Conservation (phyloP, 2,797 vertebrate genomes). For the Myoxocephalus aenaeus region DNA sequence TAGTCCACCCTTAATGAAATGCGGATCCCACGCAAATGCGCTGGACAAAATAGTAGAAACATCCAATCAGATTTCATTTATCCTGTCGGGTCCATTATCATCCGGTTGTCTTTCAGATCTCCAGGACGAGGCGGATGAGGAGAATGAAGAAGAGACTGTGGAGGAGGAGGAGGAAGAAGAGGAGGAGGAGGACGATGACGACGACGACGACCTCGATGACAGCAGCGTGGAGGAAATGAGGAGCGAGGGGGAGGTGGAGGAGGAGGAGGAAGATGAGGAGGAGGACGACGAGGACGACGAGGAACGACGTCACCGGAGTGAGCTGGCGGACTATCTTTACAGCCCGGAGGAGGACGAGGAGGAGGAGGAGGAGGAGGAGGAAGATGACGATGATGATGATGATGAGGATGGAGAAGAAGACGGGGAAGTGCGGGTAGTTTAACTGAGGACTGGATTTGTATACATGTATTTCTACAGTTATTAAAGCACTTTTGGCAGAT, state of each 20-base stretch:
- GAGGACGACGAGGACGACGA: slow-evolving; percentile 66
- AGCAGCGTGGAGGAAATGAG: slow-evolving; percentile 77
- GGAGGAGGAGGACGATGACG: slow-evolving; percentile 55
- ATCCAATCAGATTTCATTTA: not conserved
- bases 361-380: slow-evolving; percentile 47
- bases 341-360: slow-evolving; percentile 66
- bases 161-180: slow-evolving; percentile 60
- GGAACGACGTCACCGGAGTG: slow-evolving; percentile 40
- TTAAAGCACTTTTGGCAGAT: slow-evolving; percentile 45
- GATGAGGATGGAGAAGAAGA: slow-evolving; percentile 26
- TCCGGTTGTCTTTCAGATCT: slow-evolving; percentile 62
- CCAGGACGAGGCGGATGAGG: slow-evolving; percentile 64
- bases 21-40: not conserved
- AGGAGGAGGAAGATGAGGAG: slow-evolving; percentile 56
- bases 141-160: slow-evolving; percentile 56
- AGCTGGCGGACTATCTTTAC: slow-evolving; percentile 62
- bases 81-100: not conserved
- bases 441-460: not conserved
- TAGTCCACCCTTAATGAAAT: not conserved
- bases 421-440: slow-evolving; percentile 46
- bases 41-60: not conserved
- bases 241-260: slow-evolving; percentile 74
- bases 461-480: slow-evolving; percentile 17
- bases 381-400: not conserved
- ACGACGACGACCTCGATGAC: slow-evolving; percentile 67